phyloP scores from a whole-genome alignment of 2,888 invertebrate genomes.

The Craniophora ligustri region DNA sequence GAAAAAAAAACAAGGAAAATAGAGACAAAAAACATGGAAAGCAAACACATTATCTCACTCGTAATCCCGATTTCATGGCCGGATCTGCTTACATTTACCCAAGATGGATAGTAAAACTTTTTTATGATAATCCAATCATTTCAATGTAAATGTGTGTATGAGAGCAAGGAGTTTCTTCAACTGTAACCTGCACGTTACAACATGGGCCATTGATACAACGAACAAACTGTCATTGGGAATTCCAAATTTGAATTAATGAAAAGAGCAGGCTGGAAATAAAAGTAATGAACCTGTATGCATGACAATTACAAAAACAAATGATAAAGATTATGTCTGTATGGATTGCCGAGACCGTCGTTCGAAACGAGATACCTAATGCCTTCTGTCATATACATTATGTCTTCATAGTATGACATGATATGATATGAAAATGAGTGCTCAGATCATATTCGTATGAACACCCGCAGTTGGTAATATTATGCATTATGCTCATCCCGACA shows the following conservation, averaged over 20 bases:
- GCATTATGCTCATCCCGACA: no score
- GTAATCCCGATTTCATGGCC: slow-evolving; percentile 27
- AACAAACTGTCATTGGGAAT: neutral
- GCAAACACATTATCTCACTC: slow-evolving; percentile 28
- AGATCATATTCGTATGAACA: no score
- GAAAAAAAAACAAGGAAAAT: slow-evolving; percentile 22
- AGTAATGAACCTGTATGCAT: no score
- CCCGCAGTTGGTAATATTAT: no score
- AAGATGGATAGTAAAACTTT: slow-evolving; percentile 28
- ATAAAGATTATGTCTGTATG: no score
- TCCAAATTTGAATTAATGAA: neutral
- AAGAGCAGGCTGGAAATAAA: neutral
- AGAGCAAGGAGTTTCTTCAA: neutral
- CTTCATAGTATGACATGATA: no score
- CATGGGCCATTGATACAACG: neutral
- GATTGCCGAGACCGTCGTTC: no score
- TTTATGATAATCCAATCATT: slow-evolving; percentile 44
- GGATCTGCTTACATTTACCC: slow-evolving; percentile 10
- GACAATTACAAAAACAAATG: no score
- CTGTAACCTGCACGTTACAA: neutral
- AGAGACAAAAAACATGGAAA: slow-evolving; percentile 4
- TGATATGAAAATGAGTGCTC: no score
- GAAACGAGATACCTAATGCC: no score
- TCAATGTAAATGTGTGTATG: slow-evolving; percentile 31
- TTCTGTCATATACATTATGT: no score